Base-by-base conservation (phyloP, 2,113 vertebrate species). In the Rhea pennata region DNA sequence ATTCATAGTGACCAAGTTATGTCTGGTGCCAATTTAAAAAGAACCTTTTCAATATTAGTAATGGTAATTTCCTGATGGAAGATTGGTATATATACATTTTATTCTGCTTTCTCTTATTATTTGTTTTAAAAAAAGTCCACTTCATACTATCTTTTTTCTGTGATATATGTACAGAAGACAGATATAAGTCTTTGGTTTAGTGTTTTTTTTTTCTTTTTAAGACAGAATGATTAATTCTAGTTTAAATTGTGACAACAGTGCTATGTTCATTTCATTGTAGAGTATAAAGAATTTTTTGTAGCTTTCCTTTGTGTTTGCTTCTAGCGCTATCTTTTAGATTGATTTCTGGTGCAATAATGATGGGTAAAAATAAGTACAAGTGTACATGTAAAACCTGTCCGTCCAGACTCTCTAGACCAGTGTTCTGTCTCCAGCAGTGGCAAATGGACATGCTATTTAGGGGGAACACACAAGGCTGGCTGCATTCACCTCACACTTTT, bases 91-190 rank as follows among this genome's bases (percentile, higher is more conserved):
- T 23, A 75, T 20, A 2, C 73, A 96, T 95, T 67, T 89, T 67
- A 21, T 33, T 92, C 42, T 93, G 23, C 24, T 86, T 75, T 79
- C 17, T 58, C 29, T 87, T 74, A 71, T 29, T 6, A 51, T 42
- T 91, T 87, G 9, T 84, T 96, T 79, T 16, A 62, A 82, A 51
- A 89, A 91, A 44, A 84, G 46, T 44, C 42, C 59, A 42, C 77
- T 95, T 78, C 79, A 65, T 97, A 59, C 77, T 76, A 87, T 53
- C 76, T 26, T 22, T 91, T 92, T 92, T 42, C 62, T 70, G 74
- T 89, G 73, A 92, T 90, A 80, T 69, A 2, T 58, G 44, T 74
- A 54, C 29, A 87, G 58, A 80, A 84, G 70, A 12, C 15, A 77
- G 44, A 83, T 44, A 70, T 5, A 8, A 15, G 22, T 26, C 13